A percentile compares a stretch with the other conserved stretches of the same genome.
phyloP scores from a whole-genome alignment of 2,888 invertebrate species.

The Helicoverpa assulta region DNA sequence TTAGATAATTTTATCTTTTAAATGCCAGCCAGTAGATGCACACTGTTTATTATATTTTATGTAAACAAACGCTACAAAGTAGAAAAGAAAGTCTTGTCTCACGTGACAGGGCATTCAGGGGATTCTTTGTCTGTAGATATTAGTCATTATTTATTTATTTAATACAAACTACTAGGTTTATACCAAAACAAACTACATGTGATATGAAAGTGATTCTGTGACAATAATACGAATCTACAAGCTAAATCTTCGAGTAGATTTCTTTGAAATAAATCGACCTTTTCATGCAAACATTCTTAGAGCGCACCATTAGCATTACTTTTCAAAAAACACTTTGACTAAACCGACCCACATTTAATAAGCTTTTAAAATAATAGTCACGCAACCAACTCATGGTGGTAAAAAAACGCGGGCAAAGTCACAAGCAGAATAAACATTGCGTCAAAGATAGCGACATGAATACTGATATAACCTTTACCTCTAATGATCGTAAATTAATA shows the following conservation, averaged over 20 bases:
- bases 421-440: neutral
- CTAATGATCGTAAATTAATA: constrained; percentile 51
- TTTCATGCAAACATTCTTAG: too few relatives aligned
- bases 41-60: constrained; percentile 13
- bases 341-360: neutral
- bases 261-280: too few relatives aligned
- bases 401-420: constrained; percentile 8
- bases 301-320: too few relatives aligned
- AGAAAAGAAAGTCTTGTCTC: constrained; percentile 16
- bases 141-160: neutral
- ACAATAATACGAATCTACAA: too few relatives aligned
- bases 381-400: neutral
- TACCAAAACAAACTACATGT: neutral
- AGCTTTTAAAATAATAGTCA: neutral
- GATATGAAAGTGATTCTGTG: neutral
- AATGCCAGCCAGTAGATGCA: neutral
- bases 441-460: constrained; percentile 30
- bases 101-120: neutral
- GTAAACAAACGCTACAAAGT: constrained; percentile 13
- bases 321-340: too few relatives aligned
- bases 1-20: constrained; percentile 2
- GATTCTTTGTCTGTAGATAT: neutral
- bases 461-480: constrained; percentile 54
- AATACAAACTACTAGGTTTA: neutral
- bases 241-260: too few relatives aligned